Evolutionary conservation across 2,888 invertebrate genomes (phyloP).

Genomic region (Corbicula japonica): DNA sequence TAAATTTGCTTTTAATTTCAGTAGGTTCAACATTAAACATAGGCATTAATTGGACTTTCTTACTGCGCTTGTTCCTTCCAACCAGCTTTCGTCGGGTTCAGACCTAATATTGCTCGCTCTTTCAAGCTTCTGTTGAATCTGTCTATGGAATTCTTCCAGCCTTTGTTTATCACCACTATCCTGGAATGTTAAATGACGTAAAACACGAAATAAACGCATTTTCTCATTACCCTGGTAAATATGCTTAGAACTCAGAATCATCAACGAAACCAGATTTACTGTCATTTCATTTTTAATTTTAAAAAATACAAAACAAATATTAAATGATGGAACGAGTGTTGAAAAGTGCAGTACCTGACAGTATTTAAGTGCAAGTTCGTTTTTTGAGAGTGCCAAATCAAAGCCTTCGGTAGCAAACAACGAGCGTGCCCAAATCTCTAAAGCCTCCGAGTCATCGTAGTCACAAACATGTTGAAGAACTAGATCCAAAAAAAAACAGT

Average conservation of each 20-base stretch:
- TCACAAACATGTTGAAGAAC: slow-evolving; percentile 35
- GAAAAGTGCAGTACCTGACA: slow-evolving; percentile 20
- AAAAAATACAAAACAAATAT: not conserved
- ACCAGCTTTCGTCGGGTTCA: slow-evolving; percentile 27
- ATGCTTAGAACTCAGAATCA: not conserved
- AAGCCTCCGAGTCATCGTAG: slow-evolving; percentile 34
- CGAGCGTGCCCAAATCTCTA: slow-evolving; percentile 40
- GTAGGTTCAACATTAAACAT: too few species aligned
- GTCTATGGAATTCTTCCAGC: not conserved
- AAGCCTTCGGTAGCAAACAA: slow-evolving; percentile 6
- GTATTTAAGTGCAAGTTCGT: slow-evolving; percentile 26
- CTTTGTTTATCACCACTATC: not conserved
- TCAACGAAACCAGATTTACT: not conserved
- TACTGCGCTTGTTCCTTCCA: slow-evolving; percentile 17
- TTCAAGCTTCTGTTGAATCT: not conserved
- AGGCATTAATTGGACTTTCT: not conserved
- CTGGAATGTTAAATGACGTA: not conserved
- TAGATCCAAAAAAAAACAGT: slow-evolving; percentile 7
- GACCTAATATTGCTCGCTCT: not conserved
- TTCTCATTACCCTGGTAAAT: not conserved
- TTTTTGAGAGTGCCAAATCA: slow-evolving; percentile 36
- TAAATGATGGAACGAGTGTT: too few species aligned
- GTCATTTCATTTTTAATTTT: not conserved
- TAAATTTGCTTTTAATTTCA: not conserved
- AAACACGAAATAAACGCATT: not conserved